Percentiles rank a stretch among this genome's conserved stretches.
These are phyloP conservation scores for Tipula unca DNA, from an alignment of 2,888 invertebrate species.

Conservation along the genomic window DNA sequence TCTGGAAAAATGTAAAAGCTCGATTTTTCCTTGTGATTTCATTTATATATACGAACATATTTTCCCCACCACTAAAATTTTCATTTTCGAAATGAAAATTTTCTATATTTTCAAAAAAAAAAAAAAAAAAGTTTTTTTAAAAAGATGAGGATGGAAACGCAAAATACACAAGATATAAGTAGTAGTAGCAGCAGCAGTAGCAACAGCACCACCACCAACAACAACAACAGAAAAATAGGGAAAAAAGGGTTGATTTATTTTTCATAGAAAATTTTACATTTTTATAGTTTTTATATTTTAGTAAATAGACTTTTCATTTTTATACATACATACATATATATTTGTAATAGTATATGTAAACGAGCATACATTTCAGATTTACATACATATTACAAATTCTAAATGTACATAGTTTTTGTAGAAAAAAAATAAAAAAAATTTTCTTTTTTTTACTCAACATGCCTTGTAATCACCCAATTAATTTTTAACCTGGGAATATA, in stretches of 20 bases:
- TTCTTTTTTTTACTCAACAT: not conserved
- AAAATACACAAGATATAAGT: not conserved
- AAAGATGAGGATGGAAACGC: conserved; percentile 1
- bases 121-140: not conserved
- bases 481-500: conserved; percentile 8
- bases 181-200: not conserved
- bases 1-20: not conserved
- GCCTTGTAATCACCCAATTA: conserved; percentile 14
- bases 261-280: conserved; percentile 8
- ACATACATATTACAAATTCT: not conserved
- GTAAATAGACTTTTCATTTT: not conserved
- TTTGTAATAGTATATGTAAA: not conserved
- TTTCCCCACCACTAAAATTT: not conserved
- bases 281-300: not conserved
- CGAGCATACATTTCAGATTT: not conserved
- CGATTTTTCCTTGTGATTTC: not conserved
- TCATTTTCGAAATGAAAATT: not conserved
- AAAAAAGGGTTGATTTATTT: conserved; percentile 14
- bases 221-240: not conserved
- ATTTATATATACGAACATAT: not conserved
- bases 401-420: not conserved
- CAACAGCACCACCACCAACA: not conserved
- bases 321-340: not conserved
- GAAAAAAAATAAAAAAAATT: too few species aligned
- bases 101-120: not conserved